Evolutionary conservation across 2,797 vertebrate species (phyloP), one percentile per base, ranked within the genome.

Genomic region (Danionella dracula): DNA sequence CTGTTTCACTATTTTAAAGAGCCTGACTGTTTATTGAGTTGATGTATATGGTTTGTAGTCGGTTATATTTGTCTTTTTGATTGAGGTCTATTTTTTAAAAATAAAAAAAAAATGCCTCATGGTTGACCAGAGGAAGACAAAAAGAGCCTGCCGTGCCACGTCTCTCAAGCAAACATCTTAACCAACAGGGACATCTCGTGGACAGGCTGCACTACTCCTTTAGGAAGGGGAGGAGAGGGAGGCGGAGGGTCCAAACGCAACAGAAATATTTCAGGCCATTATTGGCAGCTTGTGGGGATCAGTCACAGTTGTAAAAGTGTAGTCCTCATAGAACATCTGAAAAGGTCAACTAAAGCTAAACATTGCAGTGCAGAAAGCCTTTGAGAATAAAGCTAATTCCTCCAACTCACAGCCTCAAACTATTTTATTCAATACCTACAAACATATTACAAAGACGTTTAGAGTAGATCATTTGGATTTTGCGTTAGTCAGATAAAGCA

Each of bases 101-200:
- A n/a, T n/a, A n/a, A n/a, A n/a, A n/a, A n/a, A n/a, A n/a, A n/a
- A n/a, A n/a, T n/a, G n/a, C n/a, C n/a, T n/a, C n/a, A n/a, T n/a
- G n/a, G n/a, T n/a, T 49, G 40, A 46, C 40, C 27, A 51, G 6
- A 21, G 59, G 17, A 50, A 37, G 29, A 21, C 2, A 37, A 21
- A 40, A 9, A 27, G 11, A 42, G 15, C 11, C n/a, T n/a, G 13
- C 27, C 6, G 17, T 68, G 66, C 54, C 60, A 73, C 27, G 34
- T 73, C 53, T 45, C 68, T 21, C 13, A 17, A 5, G 2, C 8
- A 2, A 7, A 27, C 12, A 5, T 3, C 12, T 15, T 50, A 59
- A 16, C 11, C 23, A 21, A 40, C n/a, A 71, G 38, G 8, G 42
- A 6, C 56, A 66, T 62, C 72, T 62, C 51, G 56, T 46, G 62